Evolutionary conservation across 2,113 vertebrate genomes (phyloP), one percentile per base, ranked within the genome.

Genomic region (Pelmatolapia mariae): DNA sequence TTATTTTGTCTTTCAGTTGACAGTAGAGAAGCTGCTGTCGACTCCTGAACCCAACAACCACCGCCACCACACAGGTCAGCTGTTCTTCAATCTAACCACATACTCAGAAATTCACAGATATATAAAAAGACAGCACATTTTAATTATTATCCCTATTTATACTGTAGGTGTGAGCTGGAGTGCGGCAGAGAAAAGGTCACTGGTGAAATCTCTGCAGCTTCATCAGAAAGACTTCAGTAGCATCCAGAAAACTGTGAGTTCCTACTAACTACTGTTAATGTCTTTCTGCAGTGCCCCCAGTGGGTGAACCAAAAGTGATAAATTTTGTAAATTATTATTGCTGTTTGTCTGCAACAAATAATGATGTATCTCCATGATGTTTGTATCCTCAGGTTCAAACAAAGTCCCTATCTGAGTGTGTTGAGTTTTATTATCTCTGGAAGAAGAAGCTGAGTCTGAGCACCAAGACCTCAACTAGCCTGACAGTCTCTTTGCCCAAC

Each of bases 351-450:
- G 19, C 38, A 38, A 38, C 63, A 38, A 38, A 3, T 68, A 68
- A 5, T 45, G 1, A 45, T 11, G 10, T 31, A 38, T 47, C 4
- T 68, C 11, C 50, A 8, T 68, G 2, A 8, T 93, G 83, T 87
- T 83, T 87, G 33, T 82, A 80, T 47, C 50, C 91, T 3, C 87
- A 99, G 98, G 97, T 99, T 71, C 97, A 97, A 94, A 97, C 98
- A 6, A 99, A 99, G 95, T 97, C 98, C 0, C 94, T 98, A 83
- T 94, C 97, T 83, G 97, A 99, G 63, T 99, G 98, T 61, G 98
- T 99, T 50, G 98, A 99, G 91, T 99, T 98, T 93, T 99, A 99
- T 94, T 99, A 99, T 57, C 98, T 97, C 0, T 99, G 98, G 97
- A 99, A 99, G 91, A 98, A 97, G 90, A 97, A 97, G 29, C 92